Conservation (phyloP, 1,140 invertebrate genomes). For the Manduca sexta region DNA sequence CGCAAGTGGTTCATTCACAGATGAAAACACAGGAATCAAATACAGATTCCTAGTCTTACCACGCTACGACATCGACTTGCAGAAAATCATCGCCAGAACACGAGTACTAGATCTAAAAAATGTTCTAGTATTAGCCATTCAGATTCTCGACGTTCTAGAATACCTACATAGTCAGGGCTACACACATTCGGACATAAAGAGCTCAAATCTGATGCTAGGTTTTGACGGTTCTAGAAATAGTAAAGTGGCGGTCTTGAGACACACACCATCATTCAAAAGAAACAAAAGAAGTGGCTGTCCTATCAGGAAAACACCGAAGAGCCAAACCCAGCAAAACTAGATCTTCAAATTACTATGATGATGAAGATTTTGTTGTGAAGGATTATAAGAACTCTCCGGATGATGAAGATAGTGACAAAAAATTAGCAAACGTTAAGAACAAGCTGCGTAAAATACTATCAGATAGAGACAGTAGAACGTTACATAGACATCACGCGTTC, state of each 20-base stretch:
- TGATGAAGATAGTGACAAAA: constrained; percentile 43
- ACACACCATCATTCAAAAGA: constrained; percentile 46
- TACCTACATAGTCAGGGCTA: constrained; percentile 93
- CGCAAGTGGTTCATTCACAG: constrained; percentile 80
- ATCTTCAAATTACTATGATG: constrained; percentile 66
- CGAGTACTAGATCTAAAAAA: constrained; percentile 81
- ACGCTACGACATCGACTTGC: constrained; percentile 90
- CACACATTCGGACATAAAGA: constrained; percentile 96
- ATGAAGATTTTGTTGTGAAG: constrained; percentile 63
- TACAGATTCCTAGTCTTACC: constrained; percentile 95
- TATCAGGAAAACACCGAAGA: constrained; percentile 46
- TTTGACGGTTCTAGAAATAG: constrained; percentile 53
- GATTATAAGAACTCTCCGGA: constrained; percentile 30
- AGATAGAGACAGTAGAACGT: constrained; percentile 47
- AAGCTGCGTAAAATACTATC: constrained; percentile 57
- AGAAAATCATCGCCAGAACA: constrained; percentile 84
- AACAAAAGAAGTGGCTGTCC: constrained; percentile 46
- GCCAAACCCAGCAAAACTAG: constrained; percentile 42
- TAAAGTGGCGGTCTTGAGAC: constrained; percentile 31
- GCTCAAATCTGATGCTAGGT: constrained; percentile 86
- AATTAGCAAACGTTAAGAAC: constrained; percentile 52
- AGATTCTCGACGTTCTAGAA: constrained; percentile 90
- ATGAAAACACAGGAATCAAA: constrained; percentile 75
- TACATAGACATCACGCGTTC: constrained; percentile 63
- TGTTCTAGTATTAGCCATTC: constrained; percentile 84